Base-by-base conservation (phyloP, 2,113 vertebrate species). In the Aplodontia rufa region DNA sequence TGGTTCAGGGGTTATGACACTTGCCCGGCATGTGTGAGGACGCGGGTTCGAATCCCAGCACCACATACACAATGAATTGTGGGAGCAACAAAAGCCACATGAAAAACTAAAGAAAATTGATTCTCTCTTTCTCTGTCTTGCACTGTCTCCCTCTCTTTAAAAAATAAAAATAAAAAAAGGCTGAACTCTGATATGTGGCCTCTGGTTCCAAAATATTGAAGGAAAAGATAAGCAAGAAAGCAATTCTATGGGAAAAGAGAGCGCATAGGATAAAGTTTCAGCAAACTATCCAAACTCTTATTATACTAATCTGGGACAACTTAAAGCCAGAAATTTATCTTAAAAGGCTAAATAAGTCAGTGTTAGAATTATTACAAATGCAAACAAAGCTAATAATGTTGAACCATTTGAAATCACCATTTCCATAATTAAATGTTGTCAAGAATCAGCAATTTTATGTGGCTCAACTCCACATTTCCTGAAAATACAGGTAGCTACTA, bases 331-430 rank as follows among this genome's bases (percentile, higher is more conserved):
- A 92, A n/a, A 87, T 87, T 37, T 19, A 82, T n/a, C 92, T 68
- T 66, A 62, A 75, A 91, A 84, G n/a, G 42, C 32, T 49, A n/a
- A 89, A 32, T 5, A 69, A 84, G 42, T 2, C 71, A 81, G 28
- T 51, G 14, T 74, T 84, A 95, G 96, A 93, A 92, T 60, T 83
- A 53, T 94, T 79, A 83, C 93, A 94, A 96, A 97, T 32, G 49
- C 62, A 69, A 93, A 8, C 66, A 86, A 64, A 81, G 90, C 24
- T 74, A 92, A 68, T 28, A 75, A 32, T n/a, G 37, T 26, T 26
- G 51, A 53, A 66, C 14, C 74, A 20, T 66, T 81, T 72, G 68
- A 95, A 85, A 78, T 5, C 60, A n/a, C 28, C 14, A 24, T 82
- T 87, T 93, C 68, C 94, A 4, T 69, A 89, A 81, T 16, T 22